Evolutionary conservation across 53 echinoderm and acorn worm genomes (phyloP), one percentile per base, ranked within the genome.

Genomic region (Echinometra lucunter): DNA sequence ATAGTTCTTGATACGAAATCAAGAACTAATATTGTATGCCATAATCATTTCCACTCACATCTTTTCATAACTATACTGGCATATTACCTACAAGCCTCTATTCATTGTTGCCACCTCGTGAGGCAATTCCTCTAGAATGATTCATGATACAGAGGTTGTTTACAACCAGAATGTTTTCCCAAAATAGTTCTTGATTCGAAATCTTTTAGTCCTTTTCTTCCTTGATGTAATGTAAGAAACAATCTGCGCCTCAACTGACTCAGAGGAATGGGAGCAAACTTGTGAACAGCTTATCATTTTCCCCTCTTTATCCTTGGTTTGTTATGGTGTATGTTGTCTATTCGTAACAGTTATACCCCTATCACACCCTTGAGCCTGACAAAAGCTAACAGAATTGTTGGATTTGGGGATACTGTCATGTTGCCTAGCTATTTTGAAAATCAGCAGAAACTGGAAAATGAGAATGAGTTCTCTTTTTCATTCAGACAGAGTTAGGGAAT

Each of bases 191-290:
- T 42, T 42, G 78, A 42, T 40, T 16, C 2, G 19, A 19, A 40
- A 78, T 78, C 78, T 78, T 78, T 42, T 78, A 42, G 78, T 78
- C 78, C 42, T 42, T 78, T 78, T 78, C 78, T 78, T 78, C 78
- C 78, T 78, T 42, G 19, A 78, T 0, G 6, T 38, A 38, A 78
- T 40, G 42, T 42, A 19, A 17, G 38, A 78, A 21, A 72, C 2
- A 67, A 32, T 72, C 35, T 72, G 28, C 72, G 13, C 72, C 35
- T 30, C 32, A 18, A 78, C 78, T 44, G 78, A 78, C 78, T 78
- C 78, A 78, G 42, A 78, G 78, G 21, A 78, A 78, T 42, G 5
- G 23, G 37, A 21, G 21, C 42, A 42, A 40, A 78, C 21, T 38
- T 75, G 75, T 38, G 75, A 75, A 75, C 17, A 75, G 4, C 38